These are phyloP conservation scores for Phataginus tricuspis DNA, from an alignment of 2,797 vertebrate species.

Conservation along the genomic window DNA sequence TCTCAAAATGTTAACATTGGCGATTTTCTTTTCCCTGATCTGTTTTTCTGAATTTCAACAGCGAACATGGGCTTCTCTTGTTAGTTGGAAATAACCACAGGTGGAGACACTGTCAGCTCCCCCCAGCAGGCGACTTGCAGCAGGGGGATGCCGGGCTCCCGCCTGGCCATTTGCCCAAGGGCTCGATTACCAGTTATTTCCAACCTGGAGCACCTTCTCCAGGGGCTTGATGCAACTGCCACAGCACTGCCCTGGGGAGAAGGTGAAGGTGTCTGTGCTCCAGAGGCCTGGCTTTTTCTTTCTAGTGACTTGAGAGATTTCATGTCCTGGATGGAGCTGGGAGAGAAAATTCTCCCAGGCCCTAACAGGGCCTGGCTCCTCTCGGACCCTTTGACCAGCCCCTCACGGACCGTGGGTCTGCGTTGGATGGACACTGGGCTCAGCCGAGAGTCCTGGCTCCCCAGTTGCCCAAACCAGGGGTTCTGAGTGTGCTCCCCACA, in stretches of 20 bases:
- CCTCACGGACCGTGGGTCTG: neutral
- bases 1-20: neutral
- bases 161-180: neutral
- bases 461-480: neutral
- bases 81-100: neutral
- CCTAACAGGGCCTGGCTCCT: neutral
- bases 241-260: neutral
- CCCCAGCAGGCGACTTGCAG: rapidly evolving
- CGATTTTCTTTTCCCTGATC: neutral
- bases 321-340: neutral
- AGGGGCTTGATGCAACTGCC: neutral
- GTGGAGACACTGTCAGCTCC: neutral
- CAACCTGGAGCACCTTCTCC: neutral
- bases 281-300: neutral
- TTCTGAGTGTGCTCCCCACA: neutral
- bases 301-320: neutral
- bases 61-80: neutral
- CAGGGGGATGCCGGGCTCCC: neutral
- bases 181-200: neutral
- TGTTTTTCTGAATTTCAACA: neutral
- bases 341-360: neutral
- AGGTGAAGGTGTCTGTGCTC: neutral
- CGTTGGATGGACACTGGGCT: neutral
- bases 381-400: neutral
- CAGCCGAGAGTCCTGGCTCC: neutral